A percentile compares a stretch with the other conserved stretches of the same genome.
These are phyloP conservation scores for Camponotus fellah DNA, from an alignment of 2,888 invertebrate genomes.

Conservation along the genomic window DNA sequence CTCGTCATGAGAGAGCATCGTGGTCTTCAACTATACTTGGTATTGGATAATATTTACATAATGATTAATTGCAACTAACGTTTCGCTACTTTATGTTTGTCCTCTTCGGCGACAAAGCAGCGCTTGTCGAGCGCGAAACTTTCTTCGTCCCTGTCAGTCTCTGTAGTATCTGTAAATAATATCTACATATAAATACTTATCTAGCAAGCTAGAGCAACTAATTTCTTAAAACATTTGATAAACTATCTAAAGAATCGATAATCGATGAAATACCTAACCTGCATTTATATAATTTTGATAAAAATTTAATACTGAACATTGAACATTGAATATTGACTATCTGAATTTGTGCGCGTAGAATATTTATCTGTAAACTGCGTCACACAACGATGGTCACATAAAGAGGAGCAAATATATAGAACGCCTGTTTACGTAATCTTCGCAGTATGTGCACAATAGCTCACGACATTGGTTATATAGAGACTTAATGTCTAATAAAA, in stretches of 20 bases:
- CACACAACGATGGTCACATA: slow-evolving; percentile 2
- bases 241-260: slow-evolving; percentile 5
- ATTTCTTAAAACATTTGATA: slow-evolving; percentile 16
- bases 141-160: slow-evolving; percentile 67
- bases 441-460: not conserved
- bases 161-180: slow-evolving; percentile 78
- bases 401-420: not conserved
- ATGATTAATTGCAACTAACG: slow-evolving; percentile 33
- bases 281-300: slow-evolving; percentile 49
- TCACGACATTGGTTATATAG: slow-evolving; percentile 12
- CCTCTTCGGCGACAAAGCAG: slow-evolving; percentile 44
- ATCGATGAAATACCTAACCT: slow-evolving; percentile 40
- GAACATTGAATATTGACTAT: not conserved
- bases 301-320: slow-evolving; percentile 32
- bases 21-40: not conserved
- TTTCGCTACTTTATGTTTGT: slow-evolving; percentile 20
- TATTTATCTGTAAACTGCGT: slow-evolving; percentile 34
- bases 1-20: not conserved
- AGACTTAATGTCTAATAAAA: slow-evolving; percentile 22
- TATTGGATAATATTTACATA: not conserved
- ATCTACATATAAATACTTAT: slow-evolving; percentile 30
- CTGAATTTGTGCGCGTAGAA: not conserved
- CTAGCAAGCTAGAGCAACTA: not conserved
- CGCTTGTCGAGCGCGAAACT: slow-evolving; percentile 49
- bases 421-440: slow-evolving; percentile 23